These are phyloP conservation scores for Mionectes olivaceus DNA, from an alignment of 2,797 vertebrate genomes.

Conservation along the genomic window DNA sequence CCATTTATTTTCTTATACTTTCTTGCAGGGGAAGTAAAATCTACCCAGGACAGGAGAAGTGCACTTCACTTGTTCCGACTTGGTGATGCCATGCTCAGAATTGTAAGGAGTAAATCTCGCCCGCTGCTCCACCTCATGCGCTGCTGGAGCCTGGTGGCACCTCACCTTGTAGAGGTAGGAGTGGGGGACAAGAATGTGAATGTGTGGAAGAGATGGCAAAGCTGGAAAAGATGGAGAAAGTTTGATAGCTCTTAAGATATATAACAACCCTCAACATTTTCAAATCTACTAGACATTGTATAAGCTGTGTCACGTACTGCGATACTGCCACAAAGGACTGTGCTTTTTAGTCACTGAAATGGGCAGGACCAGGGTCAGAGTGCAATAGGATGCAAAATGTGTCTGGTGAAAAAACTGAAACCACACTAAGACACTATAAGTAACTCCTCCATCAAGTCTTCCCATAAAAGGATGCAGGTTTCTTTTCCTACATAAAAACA, in stretches of 20 bases:
- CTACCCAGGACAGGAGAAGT: slow-evolving; percentile 87
- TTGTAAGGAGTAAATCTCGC: slow-evolving; percentile 87
- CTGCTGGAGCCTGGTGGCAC: slow-evolving; percentile 95
- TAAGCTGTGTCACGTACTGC: not conserved
- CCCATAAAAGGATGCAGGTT: not conserved
- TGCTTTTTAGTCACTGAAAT: not conserved
- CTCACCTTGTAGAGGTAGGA: slow-evolving; percentile 93
- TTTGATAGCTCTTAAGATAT: not conserved
- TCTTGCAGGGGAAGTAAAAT: slow-evolving; percentile 89
- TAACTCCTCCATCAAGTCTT: not conserved
- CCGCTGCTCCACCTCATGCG: slow-evolving; percentile 93
- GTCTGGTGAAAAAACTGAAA: not conserved
- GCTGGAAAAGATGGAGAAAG: not conserved
- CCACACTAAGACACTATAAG: not conserved
- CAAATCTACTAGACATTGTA: not conserved
- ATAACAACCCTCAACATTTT: not conserved
- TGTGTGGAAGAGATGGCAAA: not conserved
- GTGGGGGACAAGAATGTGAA: not conserved
- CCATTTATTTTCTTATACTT: not conserved
- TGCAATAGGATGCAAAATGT: not conserved
- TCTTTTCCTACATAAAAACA: not conserved
- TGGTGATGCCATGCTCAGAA: slow-evolving; percentile 92
- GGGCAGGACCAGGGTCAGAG: not conserved
- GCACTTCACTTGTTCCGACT: slow-evolving; percentile 94
- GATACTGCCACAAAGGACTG: not conserved